phyloP scores from a whole-genome alignment of 2,113 vertebrate species.

The Spea bombifrons region DNA sequence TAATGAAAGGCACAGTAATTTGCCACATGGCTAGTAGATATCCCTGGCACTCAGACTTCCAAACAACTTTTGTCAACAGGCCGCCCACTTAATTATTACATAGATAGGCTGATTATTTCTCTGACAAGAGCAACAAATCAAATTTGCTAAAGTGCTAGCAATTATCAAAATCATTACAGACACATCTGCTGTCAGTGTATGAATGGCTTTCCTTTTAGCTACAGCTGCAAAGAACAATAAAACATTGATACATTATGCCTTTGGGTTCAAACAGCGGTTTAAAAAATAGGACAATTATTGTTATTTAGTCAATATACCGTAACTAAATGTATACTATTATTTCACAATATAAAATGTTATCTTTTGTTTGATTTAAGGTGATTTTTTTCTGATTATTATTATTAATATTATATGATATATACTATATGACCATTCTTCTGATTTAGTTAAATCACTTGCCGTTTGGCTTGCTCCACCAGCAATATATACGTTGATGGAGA shows the following conservation, averaged over 20 bases:
- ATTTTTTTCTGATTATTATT: too few relatives aligned
- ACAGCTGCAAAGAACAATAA: constrained; percentile 39
- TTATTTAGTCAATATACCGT: too few relatives aligned
- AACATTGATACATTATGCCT: constrained; percentile 8
- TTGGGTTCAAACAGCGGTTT: not conserved
- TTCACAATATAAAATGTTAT: too few relatives aligned
- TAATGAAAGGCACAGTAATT: not conserved
- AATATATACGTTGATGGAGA: too few relatives aligned
- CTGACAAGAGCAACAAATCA: constrained; percentile 42
- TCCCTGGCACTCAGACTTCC: not conserved
- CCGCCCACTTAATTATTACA: constrained; percentile 37
- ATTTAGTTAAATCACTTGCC: too few relatives aligned
- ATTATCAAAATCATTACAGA: constrained; percentile 22
- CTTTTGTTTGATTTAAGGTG: too few relatives aligned
- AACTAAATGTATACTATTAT: constrained; percentile 7
- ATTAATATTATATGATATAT: too few relatives aligned
- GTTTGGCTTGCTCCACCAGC: too few relatives aligned
- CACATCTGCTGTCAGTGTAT: constrained; percentile 20
- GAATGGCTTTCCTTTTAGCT: constrained; percentile 7
- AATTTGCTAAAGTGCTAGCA: constrained; percentile 33
- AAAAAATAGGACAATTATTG: not conserved
- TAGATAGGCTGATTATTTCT: constrained; percentile 33
- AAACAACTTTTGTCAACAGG: constrained; percentile 23
- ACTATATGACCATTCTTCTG: too few relatives aligned
- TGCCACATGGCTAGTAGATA: constrained; percentile 10